Conservation (phyloP, 2,888 invertebrate genomes). For the Allygus modestus region DNA sequence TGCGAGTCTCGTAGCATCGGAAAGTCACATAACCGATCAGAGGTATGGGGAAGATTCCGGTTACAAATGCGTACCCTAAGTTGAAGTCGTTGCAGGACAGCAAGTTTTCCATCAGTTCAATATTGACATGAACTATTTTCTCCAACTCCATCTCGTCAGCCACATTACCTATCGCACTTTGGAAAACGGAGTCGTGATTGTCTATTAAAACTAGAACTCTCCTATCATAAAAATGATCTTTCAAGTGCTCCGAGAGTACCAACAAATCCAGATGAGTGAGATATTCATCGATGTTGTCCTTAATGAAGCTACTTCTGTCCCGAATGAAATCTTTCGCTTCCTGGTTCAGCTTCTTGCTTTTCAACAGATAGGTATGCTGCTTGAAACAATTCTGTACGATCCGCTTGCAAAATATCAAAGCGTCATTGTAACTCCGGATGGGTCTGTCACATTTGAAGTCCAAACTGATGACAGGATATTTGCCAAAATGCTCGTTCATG, state of each 20-base stretch:
- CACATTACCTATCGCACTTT: background rate
- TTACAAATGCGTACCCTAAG: constrained; percentile 10
- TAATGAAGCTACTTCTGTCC: constrained; percentile 14
- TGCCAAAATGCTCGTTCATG: constrained; percentile 40
- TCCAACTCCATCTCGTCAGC: background rate
- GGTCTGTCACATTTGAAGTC: constrained; percentile 13
- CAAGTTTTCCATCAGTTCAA: constrained; percentile 12
- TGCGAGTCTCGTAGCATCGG: background rate
- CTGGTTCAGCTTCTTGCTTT: constrained; percentile 17
- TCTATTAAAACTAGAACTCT: constrained; percentile 52
- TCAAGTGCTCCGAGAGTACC: constrained; percentile 13
- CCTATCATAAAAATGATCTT: constrained; percentile 29
- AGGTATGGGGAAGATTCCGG: constrained; percentile 29
- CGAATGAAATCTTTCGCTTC: constrained; percentile 24
- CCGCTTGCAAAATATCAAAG: constrained; percentile 22
- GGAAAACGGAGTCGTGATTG: constrained; percentile 42
- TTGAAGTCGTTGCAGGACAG: constrained; percentile 15
- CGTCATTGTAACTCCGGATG: constrained; percentile 15
- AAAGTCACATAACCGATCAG: constrained; percentile 21
- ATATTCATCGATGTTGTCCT: constrained; percentile 10
- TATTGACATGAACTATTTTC: constrained; percentile 33
- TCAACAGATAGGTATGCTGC: constrained; percentile 7
- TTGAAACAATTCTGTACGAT: constrained; percentile 23
- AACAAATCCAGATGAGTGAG: background rate
- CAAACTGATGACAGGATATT: constrained; percentile 25